Conservation (phyloP, 2,888 invertebrate genomes). For the Crossocerus cetratus region DNA sequence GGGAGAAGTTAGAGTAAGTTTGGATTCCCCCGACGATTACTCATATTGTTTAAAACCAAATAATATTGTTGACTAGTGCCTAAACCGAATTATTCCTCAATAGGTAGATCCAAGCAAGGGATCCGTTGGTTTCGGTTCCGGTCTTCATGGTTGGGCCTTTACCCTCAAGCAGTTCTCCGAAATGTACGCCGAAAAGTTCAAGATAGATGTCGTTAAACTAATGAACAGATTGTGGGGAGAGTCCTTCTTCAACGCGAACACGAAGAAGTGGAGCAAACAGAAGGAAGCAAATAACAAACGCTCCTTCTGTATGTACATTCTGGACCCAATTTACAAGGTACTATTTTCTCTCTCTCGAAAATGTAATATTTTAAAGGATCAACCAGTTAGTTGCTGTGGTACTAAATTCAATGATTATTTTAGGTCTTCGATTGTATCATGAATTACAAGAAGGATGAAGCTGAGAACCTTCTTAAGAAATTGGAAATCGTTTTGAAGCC, state of each 20-base stretch:
- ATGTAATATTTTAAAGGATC: not conserved
- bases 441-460: slow-evolving; percentile 97
- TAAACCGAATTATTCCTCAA: slow-evolving; percentile 21
- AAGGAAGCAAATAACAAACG: slow-evolving; percentile 95
- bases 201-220: slow-evolving; percentile 96
- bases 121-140: slow-evolving; percentile 99
- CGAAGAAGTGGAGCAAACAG: slow-evolving; percentile 98
- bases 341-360: not conserved
- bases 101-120: slow-evolving; percentile 97
- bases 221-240: slow-evolving; percentile 99
- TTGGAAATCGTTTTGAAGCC: slow-evolving; percentile 93
- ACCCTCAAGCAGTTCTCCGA: slow-evolving; percentile 99
- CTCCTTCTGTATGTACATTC: slow-evolving; percentile 99
- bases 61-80: not conserved
- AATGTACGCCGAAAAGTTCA: slow-evolving; percentile 99
- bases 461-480: slow-evolving; percentile 91
- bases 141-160: slow-evolving; percentile 99
- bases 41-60: not conserved
- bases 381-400: not conserved
- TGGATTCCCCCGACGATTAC: not conserved
- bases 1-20: slow-evolving; percentile 96
- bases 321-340: slow-evolving; percentile 99
- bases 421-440: slow-evolving; percentile 89
- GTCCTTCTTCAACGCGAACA: slow-evolving; percentile 97
- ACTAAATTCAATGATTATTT: slow-evolving; percentile 33